These are phyloP conservation scores for Argyresthia albistria DNA, from an alignment of 2,888 invertebrate species.

Conservation along the genomic window DNA sequence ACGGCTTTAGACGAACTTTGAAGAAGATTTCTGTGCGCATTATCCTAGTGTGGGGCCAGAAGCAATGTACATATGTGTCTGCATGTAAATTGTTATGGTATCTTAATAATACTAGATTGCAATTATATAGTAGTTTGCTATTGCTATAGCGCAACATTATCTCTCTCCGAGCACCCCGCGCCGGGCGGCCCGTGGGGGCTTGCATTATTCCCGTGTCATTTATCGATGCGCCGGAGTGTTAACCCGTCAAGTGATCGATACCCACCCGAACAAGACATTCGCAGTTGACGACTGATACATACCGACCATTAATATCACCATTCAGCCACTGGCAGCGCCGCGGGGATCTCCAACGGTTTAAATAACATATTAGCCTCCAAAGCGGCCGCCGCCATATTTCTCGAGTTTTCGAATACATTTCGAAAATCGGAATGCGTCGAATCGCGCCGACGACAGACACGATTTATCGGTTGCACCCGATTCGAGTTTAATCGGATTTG, in stretches of 20 bases:
- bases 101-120: no score
- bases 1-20: no score
- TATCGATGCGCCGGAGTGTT: conserved; percentile 8
- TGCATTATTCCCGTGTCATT: neutral
- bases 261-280: conserved; percentile 39
- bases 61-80: no score
- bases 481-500: conserved; percentile 52
- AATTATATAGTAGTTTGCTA: no score
- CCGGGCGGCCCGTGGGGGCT: neutral
- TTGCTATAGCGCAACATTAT: no score
- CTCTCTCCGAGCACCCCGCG: neutral
- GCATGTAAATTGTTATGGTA: no score
- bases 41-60: no score
- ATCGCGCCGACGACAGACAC: conserved; percentile 56
- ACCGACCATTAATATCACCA: conserved; percentile 49
- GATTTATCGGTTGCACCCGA: conserved; percentile 63
- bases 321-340: conserved; percentile 22
- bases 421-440: conserved; percentile 59
- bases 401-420: conserved; percentile 39
- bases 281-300: conserved; percentile 39
- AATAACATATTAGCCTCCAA: conserved; percentile 63
- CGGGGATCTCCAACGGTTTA: conserved; percentile 44
- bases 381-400: conserved; percentile 59
- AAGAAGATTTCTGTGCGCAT: no score
- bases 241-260: conserved; percentile 20